These are phyloP conservation scores for Mimas tiliae DNA, from an alignment of 2,888 invertebrate genomes.

Conservation along the genomic window DNA sequence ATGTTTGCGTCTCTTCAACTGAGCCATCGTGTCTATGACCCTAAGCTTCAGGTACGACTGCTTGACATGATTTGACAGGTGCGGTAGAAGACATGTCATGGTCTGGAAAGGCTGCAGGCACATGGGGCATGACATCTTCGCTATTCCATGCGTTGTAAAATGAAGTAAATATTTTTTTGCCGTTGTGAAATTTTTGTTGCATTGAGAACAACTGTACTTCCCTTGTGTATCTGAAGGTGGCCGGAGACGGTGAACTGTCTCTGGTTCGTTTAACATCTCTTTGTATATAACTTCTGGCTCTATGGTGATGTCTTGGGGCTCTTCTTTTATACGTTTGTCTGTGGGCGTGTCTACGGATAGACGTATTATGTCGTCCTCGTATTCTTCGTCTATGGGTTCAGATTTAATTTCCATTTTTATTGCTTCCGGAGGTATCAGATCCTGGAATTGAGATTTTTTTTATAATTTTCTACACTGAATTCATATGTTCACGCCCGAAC, in stretches of 20 bases:
- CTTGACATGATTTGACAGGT: constrained; percentile 47
- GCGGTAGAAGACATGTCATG: not conserved
- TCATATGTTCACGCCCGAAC: too few species aligned
- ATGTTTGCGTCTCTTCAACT: not conserved
- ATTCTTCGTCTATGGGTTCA: constrained; percentile 33
- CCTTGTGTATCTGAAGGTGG: rapidly evolving
- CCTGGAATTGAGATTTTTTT: not conserved
- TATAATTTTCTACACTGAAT: too few species aligned
- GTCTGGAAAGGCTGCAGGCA: constrained; percentile 33
- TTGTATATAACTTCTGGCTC: constrained; percentile 30
- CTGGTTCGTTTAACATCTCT: not conserved
- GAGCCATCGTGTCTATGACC: constrained; percentile 7
- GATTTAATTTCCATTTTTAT: constrained; percentile 30
- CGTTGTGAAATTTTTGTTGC: constrained; percentile 26
- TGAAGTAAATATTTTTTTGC: constrained; percentile 46
- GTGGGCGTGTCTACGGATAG: constrained; percentile 22
- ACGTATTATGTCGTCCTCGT: constrained; percentile 37
- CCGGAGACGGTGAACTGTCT: not conserved
- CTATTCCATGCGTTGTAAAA: constrained; percentile 43
- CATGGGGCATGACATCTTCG: constrained; percentile 39
- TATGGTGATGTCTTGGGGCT: constrained; percentile 25
- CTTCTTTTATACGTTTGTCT: constrained; percentile 26
- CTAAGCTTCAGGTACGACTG: constrained; percentile 34
- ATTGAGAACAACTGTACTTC: constrained; percentile 41
- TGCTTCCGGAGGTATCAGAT: constrained; percentile 31